Base-by-base conservation (phyloP, 2,888 invertebrate species). In the Napeogenes inachia region DNA sequence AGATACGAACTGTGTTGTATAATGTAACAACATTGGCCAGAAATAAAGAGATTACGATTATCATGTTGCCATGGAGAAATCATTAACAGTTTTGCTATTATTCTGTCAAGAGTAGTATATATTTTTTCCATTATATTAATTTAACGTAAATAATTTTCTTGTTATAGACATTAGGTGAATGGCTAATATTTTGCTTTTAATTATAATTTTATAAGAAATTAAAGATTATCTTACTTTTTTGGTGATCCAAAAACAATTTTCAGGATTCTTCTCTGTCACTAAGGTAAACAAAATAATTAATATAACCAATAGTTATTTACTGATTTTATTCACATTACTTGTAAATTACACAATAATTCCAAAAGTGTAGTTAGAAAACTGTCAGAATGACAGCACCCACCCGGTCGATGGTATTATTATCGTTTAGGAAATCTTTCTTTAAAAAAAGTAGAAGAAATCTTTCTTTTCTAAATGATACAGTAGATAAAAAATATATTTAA, bases 61-160 rank as follows among this genome's bases (percentile, higher is more conserved):
- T 42, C 42, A 33, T 45, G 72, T 74, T 79, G 76, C 71, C 78
- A 84, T 84, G 81, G 80, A 68, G 73, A 80, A 76, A 76, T 78
- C 73, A 75, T 67, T 72, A 75, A 72, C 68, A 71, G 63, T 68
- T 67, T 65, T 47, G 63, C 55, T 50, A 60, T 57, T 62, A 42
- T 57, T 33, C 59, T 45, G 42, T 55, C 13, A 56, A 38, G 45
- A 50, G 45, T 60, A 47, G 13, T 21, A 33, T 35, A 55, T 33
- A 53, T 53, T 59, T 35, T 53, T 59, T 21, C 4, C 4, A 5
- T 35, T 35, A 35, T 5, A 13, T 50, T 38, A 45, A 53, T 57
- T 57, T 13, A 53, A n/a, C 21, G 42, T 53, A 53, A 21, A 21
- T 47, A 56, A 21, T 58, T 21, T 47, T 42, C 30, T 57, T 45